Conservation (phyloP, 2,113 vertebrate species). For the Cranoglanis bouderius region DNA sequence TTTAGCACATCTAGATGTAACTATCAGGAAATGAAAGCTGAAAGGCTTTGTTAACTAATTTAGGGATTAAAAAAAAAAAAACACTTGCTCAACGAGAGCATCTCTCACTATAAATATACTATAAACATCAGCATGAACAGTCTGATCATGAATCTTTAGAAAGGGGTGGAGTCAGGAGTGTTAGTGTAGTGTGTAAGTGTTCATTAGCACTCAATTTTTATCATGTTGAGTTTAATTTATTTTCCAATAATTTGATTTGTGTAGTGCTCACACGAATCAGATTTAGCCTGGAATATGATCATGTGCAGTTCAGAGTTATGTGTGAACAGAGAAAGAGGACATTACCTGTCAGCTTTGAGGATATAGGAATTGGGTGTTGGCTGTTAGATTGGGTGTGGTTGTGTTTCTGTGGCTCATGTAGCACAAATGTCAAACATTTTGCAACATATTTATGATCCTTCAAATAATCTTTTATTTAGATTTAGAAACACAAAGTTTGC, state of each 20-base stretch:
- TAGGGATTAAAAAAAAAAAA: background rate
- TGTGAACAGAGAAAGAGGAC: background rate
- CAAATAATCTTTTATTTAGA: background rate
- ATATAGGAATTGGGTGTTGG: background rate
- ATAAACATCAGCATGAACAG: background rate
- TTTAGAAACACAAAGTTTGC: no score
- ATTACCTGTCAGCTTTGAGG: background rate
- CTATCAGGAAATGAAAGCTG: no score
- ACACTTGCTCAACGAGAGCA: background rate
- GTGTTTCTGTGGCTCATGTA: background rate
- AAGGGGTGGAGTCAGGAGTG: background rate
- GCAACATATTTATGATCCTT: background rate
- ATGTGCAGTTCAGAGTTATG: background rate
- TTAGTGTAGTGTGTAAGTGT: background rate
- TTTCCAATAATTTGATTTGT: background rate
- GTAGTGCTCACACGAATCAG: background rate
- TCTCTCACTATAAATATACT: background rate
- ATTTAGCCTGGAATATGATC: background rate
- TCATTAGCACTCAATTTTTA: no score
- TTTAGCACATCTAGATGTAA: no score
- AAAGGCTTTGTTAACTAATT: background rate
- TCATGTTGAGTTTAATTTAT: background rate
- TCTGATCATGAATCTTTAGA: background rate
- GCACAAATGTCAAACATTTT: background rate
- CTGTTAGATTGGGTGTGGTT: background rate